Evolutionary conservation across 1,140 invertebrate species (phyloP).

Genomic region (Brachionus paranguensis): DNA sequence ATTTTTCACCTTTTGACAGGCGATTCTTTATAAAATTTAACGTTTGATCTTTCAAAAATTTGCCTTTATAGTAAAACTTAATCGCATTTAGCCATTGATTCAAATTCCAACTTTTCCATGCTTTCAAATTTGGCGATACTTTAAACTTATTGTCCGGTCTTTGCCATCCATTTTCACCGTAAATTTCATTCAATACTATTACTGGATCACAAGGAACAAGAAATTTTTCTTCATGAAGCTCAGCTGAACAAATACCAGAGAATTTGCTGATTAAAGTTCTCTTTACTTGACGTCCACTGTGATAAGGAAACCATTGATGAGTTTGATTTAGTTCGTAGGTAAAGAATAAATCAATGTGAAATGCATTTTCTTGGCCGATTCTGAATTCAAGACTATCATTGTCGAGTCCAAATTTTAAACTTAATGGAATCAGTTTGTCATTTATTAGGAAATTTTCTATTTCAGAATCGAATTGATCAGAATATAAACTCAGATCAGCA

Average conservation of each 20-base stretch:
- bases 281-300: not conserved
- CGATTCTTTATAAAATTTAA: not conserved
- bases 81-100: not conserved
- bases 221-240: not conserved
- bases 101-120: not conserved
- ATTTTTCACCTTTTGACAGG: not conserved
- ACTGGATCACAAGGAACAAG: not conserved
- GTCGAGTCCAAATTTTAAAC: not conserved
- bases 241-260: not conserved
- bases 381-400: not conserved
- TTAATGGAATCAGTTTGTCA: not conserved
- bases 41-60: not conserved
- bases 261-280: not conserved
- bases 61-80: not conserved
- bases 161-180: not conserved
- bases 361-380: not conserved
- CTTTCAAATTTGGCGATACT: not conserved
- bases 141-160: not conserved
- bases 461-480: not conserved
- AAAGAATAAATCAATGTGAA: not conserved
- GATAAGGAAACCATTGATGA: not conserved
- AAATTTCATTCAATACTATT: not conserved
- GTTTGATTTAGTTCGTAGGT: not conserved
- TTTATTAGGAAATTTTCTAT: not conserved
- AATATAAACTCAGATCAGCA: not conserved